These are phyloP conservation scores for Tympanoctomys barrerae DNA, from an alignment of 2,797 vertebrate species.

Conservation along the genomic window DNA sequence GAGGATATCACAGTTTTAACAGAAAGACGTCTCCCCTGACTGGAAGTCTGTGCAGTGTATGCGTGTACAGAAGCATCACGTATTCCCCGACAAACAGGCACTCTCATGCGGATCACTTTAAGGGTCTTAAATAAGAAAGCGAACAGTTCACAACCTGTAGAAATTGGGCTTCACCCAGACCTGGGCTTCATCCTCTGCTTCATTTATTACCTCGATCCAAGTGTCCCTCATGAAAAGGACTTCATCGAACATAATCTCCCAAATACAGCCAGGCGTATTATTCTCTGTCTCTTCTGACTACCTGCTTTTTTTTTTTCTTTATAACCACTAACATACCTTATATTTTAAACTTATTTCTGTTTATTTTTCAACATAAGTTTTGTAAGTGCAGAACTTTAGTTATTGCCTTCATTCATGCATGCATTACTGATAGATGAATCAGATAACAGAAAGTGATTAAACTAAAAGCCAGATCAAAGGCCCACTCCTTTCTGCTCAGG, in stretches of 20 bases:
- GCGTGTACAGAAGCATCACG: background rate
- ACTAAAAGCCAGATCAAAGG: background rate
- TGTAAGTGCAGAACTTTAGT: background rate
- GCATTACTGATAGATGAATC: background rate
- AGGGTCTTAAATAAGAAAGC: background rate
- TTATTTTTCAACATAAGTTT: background rate
- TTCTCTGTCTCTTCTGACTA: background rate
- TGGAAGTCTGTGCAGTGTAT: background rate
- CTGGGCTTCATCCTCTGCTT: background rate
- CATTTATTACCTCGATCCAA: background rate
- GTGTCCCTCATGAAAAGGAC: background rate
- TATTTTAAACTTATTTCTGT: background rate
- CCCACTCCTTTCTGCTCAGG: background rate
- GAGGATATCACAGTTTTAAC: background rate
- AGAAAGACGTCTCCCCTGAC: background rate
- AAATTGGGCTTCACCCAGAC: background rate
- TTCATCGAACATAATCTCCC: background rate
- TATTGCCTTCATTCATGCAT: background rate
- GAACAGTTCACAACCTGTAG: background rate
- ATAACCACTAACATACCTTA: background rate
- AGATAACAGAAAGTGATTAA: background rate
- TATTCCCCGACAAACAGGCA: background rate
- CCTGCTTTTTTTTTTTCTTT: background rate
- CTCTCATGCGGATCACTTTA: background rate
- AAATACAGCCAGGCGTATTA: background rate